Evolutionary conservation across 2,113 vertebrate species (phyloP).

Genomic region (Sinocyclocheilus maitianheensis): DNA sequence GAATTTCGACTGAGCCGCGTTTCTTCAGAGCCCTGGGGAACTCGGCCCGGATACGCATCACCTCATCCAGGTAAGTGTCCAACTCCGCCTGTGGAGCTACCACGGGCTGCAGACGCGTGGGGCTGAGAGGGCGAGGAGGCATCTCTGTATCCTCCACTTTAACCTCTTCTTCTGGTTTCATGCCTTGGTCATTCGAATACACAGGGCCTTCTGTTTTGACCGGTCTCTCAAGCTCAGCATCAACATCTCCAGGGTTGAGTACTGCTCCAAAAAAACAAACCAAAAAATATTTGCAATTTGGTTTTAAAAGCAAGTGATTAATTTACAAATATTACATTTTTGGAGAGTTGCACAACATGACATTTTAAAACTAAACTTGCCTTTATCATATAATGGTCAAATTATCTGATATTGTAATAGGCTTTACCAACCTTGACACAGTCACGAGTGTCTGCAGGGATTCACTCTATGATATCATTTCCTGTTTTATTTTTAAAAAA

Average conservation of each 20-base stretch:
- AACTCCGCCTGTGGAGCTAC: conserved; percentile 78
- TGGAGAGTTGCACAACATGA: too few species aligned
- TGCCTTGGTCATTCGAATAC: conserved; percentile 30
- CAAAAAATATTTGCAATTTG: not conserved
- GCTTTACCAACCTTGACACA: not conserved
- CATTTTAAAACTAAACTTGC: too few species aligned
- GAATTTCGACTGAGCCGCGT: conserved; percentile 80
- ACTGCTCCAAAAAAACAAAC: conserved; percentile 54
- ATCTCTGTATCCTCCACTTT: not conserved
- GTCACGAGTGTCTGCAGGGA: too few species aligned
- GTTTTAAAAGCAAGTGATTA: too few species aligned
- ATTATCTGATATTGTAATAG: not conserved
- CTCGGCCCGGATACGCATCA: conserved; percentile 82
- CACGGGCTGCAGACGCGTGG: conserved; percentile 85
- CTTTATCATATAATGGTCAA: too few species aligned
- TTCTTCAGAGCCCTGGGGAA: conserved; percentile 88
- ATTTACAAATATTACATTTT: too few species aligned
- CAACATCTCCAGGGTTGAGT: conserved; percentile 68
- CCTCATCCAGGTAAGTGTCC: conserved; percentile 76
- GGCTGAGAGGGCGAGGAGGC: conserved; percentile 83
- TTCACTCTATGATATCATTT: not conserved
- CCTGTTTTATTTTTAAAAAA: not conserved
- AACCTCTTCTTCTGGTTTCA: conserved; percentile 26
- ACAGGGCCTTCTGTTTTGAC: conserved; percentile 59
- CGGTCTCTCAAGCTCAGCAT: conserved; percentile 77